Base-by-base conservation (phyloP, 2,113 vertebrate species). In the Rutilus rutilus region DNA sequence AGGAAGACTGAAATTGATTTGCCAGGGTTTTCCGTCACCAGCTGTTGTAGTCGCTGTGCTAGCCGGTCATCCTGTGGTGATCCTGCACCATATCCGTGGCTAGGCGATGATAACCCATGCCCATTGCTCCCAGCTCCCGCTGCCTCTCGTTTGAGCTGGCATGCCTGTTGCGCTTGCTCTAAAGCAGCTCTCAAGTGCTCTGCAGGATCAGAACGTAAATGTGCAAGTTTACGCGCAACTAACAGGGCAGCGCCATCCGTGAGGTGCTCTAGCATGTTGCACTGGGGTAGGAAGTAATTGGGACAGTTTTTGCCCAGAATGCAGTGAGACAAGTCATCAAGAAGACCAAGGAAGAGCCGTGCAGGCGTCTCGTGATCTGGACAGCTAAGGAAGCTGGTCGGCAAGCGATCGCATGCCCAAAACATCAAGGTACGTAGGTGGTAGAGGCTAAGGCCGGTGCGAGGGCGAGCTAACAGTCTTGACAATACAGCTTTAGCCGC, bases 371-470 rank as follows among this genome's bases (percentile, higher is more conserved):
- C 93, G 0, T 93, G 85, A 1, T 95, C 94, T 0, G 90, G 67
- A 85, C 93, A 91, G 75, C 93, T 94, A 77, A 97, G 89, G 90
- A 95, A 97, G 82, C 94, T 90, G 0, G 92, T 52, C 0, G 96
- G 96, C 25, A 97, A 94, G 6, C 96, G 94, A 88, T 97, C 96
- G 14, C 96, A 97, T 11, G 96, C 96, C 96, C 96, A 96, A 89
- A 97, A 96, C 30, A 96, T 93, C 36, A 96, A 88, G 0, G 96
- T 96, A 39, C 96, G 93, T 73, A 97, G 93, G 88, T 97, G 96
- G 90, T 97, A 97, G 87, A 96, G 94, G 89, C 95, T 94, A 75
- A 96, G 92, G 88, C 95, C 93, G 0, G 91, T 86, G 1, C 92
- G 94, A 0, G 95, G 96, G 0, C 96, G 94, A 0, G 95, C 92